Conservation (phyloP, 1,140 invertebrate genomes). For the Halesus radiatus region DNA sequence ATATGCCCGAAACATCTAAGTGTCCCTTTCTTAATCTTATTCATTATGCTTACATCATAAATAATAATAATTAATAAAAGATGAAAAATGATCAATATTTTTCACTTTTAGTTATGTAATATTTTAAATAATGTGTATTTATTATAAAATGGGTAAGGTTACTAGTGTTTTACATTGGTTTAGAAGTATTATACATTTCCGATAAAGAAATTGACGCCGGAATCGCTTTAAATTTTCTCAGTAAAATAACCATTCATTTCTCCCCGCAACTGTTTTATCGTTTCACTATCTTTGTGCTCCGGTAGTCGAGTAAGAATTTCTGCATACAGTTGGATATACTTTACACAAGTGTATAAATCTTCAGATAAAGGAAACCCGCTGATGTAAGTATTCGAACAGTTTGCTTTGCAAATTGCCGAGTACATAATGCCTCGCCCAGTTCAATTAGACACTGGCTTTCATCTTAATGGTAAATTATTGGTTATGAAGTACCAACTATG, state of each 20-base stretch:
- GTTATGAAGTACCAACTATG: not conserved
- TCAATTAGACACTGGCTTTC: not conserved
- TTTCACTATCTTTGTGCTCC: not conserved
- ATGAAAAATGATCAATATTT: too few relatives aligned
- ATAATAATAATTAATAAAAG: too few relatives aligned
- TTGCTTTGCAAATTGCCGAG: not conserved
- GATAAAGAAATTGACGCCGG: not conserved
- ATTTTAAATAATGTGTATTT: too few relatives aligned
- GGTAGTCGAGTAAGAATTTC: not conserved
- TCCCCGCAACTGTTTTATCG: not conserved
- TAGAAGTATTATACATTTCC: not conserved
- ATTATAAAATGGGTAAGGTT: too few relatives aligned
- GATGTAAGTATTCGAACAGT: conserved; percentile 1
- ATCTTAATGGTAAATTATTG: not conserved
- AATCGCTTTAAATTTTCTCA: not conserved
- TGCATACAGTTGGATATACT: conserved; percentile 9
- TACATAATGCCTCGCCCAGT: not conserved
- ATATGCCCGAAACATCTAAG: too few relatives aligned
- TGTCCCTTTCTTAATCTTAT: too few relatives aligned
- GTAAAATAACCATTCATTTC: not conserved
- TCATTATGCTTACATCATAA: too few relatives aligned
- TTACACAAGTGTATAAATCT: not conserved
- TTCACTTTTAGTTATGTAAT: too few relatives aligned
- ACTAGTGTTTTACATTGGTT: too few relatives aligned
- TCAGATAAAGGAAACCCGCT: conserved; percentile 7